Evolutionary conservation across 2,113 vertebrate genomes (phyloP).

Genomic region (Boulengeromyrus knoepffleri): DNA sequence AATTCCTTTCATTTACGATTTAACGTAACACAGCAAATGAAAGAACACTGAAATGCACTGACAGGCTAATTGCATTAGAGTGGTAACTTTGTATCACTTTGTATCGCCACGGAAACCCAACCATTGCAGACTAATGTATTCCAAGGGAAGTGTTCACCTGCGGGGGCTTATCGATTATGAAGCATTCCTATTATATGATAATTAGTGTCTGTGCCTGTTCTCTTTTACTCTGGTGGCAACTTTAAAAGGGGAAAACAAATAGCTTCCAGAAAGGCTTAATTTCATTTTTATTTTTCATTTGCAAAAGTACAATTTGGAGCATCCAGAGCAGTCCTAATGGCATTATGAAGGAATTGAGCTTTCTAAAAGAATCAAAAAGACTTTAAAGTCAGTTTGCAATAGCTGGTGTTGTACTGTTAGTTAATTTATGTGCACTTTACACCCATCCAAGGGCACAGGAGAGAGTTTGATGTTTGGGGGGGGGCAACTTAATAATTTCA

Average conservation of each 20-base stretch:
- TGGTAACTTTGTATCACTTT: background rate
- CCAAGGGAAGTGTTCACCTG: background rate
- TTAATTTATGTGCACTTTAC: background rate
- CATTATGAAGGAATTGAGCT: background rate
- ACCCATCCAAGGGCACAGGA: background rate
- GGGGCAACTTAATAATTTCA: background rate
- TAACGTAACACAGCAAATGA: background rate
- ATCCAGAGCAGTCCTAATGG: background rate
- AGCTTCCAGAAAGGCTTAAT: background rate
- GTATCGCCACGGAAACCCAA: background rate
- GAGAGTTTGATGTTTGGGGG: background rate
- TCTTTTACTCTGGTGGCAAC: background rate
- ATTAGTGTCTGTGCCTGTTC: background rate
- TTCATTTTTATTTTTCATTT: slow-evolving; percentile 8
- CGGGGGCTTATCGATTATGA: slow-evolving; percentile 13
- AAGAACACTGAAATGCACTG: background rate
- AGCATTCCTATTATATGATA: background rate
- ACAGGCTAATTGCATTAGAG: slow-evolving; percentile 10
- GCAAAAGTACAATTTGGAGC: background rate
- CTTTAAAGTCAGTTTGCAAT: too few species aligned
- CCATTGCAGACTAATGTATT: background rate
- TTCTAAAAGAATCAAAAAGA: background rate
- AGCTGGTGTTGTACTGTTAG: background rate
- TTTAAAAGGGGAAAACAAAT: background rate
- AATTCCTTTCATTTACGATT: background rate